These are phyloP conservation scores for Anolis sagrei DNA, from an alignment of 2,113 vertebrate species.

Conservation along the genomic window DNA sequence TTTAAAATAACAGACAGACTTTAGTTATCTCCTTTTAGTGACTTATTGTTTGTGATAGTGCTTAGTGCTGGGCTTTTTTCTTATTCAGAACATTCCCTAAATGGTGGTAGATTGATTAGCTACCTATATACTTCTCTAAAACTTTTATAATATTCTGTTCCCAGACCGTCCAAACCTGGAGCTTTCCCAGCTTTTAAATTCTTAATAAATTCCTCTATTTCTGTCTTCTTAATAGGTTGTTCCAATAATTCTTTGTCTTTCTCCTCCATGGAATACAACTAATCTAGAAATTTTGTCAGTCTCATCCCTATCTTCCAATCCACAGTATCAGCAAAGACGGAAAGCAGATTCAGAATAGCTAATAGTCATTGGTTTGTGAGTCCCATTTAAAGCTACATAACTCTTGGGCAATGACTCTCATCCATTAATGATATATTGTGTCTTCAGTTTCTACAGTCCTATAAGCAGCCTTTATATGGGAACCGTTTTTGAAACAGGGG, in stretches of 20 bases:
- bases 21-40: neutral
- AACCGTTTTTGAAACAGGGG: neutral
- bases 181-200: no score
- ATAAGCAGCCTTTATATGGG: no score
- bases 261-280: neutral
- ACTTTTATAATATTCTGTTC: no score
- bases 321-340: no score
- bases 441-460: neutral
- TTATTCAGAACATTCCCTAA: neutral
- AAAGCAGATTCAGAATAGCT: no score
- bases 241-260: no score
- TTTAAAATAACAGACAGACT: neutral
- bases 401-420: neutral
- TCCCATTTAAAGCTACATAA: neutral
- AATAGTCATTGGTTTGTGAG: neutral
- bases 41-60: neutral
- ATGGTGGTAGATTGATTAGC: neutral
- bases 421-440: neutral
- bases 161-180: no score
- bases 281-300: no score
- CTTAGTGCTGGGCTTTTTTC: neutral
- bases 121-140: neutral
- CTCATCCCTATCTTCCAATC: no score
- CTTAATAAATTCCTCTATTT: no score
- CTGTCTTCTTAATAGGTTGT: no score